These are phyloP conservation scores for Actinia tenebrosa DNA, from an alignment of 64 coral and sea anemone genomes.

Conservation along the genomic window DNA sequence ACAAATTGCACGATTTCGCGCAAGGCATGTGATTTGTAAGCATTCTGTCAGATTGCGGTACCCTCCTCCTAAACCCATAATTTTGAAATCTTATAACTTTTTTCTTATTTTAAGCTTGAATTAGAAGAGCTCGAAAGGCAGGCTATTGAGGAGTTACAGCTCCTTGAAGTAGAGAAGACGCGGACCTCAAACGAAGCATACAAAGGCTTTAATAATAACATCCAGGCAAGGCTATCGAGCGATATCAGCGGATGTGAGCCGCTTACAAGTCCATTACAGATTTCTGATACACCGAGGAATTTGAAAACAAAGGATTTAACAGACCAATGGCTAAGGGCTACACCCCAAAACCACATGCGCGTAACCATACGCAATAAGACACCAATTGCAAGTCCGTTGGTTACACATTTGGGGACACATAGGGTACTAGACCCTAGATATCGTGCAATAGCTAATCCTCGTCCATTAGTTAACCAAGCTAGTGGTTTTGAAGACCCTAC, in stretches of 20 bases:
- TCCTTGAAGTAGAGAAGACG: background rate
- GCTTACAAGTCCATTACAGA: background rate
- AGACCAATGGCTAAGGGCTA: background rate
- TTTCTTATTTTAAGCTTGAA: background rate
- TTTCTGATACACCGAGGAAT: background rate
- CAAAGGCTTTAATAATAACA: background rate
- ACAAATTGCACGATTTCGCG: too few species aligned
- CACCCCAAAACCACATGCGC: background rate
- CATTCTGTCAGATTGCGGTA: background rate
- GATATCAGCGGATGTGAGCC: conserved; percentile 4
- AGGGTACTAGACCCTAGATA: background rate
- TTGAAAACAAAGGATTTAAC: background rate
- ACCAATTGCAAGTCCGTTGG: background rate
- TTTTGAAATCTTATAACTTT: background rate
- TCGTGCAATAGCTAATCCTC: background rate
- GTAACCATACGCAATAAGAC: background rate
- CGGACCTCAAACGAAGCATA: background rate
- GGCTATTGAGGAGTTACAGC: background rate
- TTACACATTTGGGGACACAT: background rate
- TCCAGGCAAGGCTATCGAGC: background rate
- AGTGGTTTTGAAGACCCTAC: background rate
- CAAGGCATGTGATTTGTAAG: too few species aligned
- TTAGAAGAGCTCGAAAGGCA: background rate
- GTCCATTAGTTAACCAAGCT: background rate
- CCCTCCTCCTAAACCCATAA: background rate